Percentiles rank a stretch among this genome's conserved stretches.
Evolutionary conservation across 1,140 invertebrate species (phyloP).

Genomic region (Drosophila ironensis): DNA sequence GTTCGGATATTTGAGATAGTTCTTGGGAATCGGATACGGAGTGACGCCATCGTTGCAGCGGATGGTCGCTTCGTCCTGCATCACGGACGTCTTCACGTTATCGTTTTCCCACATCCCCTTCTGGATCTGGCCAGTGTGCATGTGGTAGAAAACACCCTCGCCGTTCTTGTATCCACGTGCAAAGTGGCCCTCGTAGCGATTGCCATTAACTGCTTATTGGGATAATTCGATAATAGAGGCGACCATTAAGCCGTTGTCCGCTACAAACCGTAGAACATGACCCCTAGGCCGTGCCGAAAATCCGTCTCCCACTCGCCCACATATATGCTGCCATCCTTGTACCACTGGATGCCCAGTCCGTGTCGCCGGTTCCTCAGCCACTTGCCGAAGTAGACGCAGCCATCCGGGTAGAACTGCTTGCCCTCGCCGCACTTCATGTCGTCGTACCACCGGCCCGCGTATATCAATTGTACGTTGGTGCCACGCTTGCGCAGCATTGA

Average conservation of each 20-base stretch:
- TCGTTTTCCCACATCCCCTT: slow-evolving; percentile 84
- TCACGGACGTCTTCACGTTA: slow-evolving; percentile 81
- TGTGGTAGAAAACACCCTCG: slow-evolving; percentile 84
- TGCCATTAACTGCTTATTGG: slow-evolving; percentile 83
- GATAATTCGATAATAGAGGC: neutral
- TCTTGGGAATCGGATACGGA: slow-evolving; percentile 58
- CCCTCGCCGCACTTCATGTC: slow-evolving; percentile 83
- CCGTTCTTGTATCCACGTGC: slow-evolving; percentile 84
- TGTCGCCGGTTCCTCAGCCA: slow-evolving; percentile 84
- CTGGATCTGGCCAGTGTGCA: slow-evolving; percentile 84
- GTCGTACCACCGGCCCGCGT: slow-evolving; percentile 83
- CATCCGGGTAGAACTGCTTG: slow-evolving; percentile 70
- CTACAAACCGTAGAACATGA: slow-evolving; percentile 75
- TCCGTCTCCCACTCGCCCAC: slow-evolving; percentile 82
- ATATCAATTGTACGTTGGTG: slow-evolving; percentile 63
- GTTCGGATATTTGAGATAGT: slow-evolving; percentile 56
- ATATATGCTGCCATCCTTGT: slow-evolving; percentile 83
- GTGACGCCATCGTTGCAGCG: slow-evolving; percentile 36
- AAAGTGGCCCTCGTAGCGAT: slow-evolving; percentile 85
- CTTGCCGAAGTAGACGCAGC: slow-evolving; percentile 70
- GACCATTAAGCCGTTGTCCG: neutral
- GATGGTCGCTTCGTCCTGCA: slow-evolving; percentile 79
- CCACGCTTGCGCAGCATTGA: slow-evolving; percentile 59
- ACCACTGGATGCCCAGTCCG: slow-evolving; percentile 85
- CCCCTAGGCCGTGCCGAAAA: slow-evolving; percentile 79